These are phyloP conservation scores for Chaunax sp. DNA, from an alignment of 2,797 vertebrate genomes.

Conservation along the genomic window DNA sequence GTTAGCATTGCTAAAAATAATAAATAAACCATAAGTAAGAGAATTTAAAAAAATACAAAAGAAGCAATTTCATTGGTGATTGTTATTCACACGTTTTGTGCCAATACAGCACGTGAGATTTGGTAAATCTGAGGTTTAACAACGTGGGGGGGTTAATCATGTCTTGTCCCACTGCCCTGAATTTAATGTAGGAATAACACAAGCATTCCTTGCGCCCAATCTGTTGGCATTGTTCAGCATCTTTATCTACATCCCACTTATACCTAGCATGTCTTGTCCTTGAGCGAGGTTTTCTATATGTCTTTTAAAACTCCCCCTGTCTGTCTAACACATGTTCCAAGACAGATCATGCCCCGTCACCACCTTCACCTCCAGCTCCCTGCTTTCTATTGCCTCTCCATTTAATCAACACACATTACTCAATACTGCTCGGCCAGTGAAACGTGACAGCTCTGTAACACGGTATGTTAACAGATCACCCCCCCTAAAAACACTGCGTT, in stretches of 20 bases:
- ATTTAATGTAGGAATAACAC: conserved; percentile 39
- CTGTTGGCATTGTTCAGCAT: conserved; percentile 39
- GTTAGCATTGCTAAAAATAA: background rate
- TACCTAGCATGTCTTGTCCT: background rate
- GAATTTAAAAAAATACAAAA: background rate
- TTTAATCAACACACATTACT: conserved; percentile 38
- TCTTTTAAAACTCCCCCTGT: conserved; percentile 14
- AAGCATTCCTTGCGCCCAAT: conserved; percentile 35
- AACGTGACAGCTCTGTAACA: conserved; percentile 24
- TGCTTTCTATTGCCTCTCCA: conserved; percentile 7
- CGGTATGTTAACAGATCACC: conserved; percentile 27
- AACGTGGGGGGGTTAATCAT: conserved; percentile 46
- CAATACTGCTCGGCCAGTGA: conserved; percentile 30
- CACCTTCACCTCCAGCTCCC: conserved; percentile 2
- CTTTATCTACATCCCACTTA: background rate
- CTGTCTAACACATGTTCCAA: background rate
- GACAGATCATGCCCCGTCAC: background rate
- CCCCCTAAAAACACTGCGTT: conserved; percentile 50
- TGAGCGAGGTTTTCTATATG: conserved; percentile 1
- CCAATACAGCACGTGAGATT: conserved; percentile 14
- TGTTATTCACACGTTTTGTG: conserved; percentile 15
- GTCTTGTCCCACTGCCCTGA: conserved; percentile 68
- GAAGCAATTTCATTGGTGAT: background rate
- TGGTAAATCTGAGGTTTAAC: conserved; percentile 34
- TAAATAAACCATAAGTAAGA: background rate